Base-by-base conservation (phyloP, 2,888 invertebrate genomes). In the Hedychridium roseum region DNA sequence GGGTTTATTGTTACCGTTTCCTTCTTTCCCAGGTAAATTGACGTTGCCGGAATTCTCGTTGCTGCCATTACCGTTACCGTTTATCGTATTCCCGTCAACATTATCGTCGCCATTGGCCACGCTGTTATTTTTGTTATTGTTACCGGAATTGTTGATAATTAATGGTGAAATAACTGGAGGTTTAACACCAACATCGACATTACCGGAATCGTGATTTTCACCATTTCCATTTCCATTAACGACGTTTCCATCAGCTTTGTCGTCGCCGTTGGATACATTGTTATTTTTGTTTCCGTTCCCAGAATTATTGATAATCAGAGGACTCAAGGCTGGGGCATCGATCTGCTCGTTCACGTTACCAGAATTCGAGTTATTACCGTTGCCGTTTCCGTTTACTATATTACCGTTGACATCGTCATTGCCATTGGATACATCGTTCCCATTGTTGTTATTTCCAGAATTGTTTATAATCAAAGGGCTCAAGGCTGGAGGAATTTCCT, bases 151-250 rank as follows among this genome's bases (percentile, higher is more conserved):
- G 47, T 41, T 41, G 41, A 47, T 47, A 12, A 39, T 39, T 12
- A 28, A 9, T 2, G 31, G 15, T 30, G 30, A 6, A 27, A 27
- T 2, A 27, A 12, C 27, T 0, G 6, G 6, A n/a, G n/a, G n/a
- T n/a, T n/a, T n/a, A n/a, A 5, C 7, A 7, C 15, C 16, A 14
- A 12, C 12, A 20, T 11, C 28, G 11, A 37, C 37, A 7, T 48
- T 36, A 35, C 43, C 42, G 11, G 48, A 40, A 5, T 39, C 14
- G 9, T 27, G 20, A n/a, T 35, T 21, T 9, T 41, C 21, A 2
- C 44, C 50, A 30, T 50, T 45, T 14, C 31, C 26, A 9, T 50
- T 50, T 12, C 50, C 50, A 9, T 45, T 50, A 4, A 49, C 50
- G 2, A 49, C 7, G 23, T 50, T 43, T 1, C 54, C 41, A 27